Base-by-base conservation (phyloP, 2,888 invertebrate genomes). In the Ectropis crepuscularia region DNA sequence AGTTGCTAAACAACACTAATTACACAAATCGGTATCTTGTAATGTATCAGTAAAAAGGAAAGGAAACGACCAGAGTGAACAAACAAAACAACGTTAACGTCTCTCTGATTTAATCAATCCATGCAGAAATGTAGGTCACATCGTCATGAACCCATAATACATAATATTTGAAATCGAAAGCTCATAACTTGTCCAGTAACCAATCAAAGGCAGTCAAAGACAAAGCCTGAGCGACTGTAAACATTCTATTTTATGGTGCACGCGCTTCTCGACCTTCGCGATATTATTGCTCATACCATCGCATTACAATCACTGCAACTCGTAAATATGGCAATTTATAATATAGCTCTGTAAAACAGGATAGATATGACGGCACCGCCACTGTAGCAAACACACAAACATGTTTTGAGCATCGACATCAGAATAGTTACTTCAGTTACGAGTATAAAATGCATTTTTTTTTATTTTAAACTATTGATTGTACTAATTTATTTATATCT, bases 191-290 rank as follows among this genome's bases (percentile, higher is more conserved):
- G 67, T 53, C 51, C 64, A 67, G 61, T 57, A 48, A 11, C 65
- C 66, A 63, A 74, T 68, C 53, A 65, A 57, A 65, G 43, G 62
- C 55, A 68, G 65, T 50, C 60, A 63, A 73, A 77, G 69, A 77
- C 74, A 77, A 76, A 74, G 78, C 73, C 62, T 61, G 76, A 78
- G 67, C 63, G 75, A 72, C 72, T 69, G 72, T 80, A 77, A 80
- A 79, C 65, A 77, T 68, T 57, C 67, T 71, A 74, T 74, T 78
- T 80, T 77, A 79, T 79, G 71, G 73, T 76, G 71, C 76, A 74
- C 76, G 76, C 70, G 65, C 71, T 65, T 72, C 63, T 58, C 70
- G 71, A 73, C 81, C 80, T 81, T 81, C 76, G 66, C 41, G 41
- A 39, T 53, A 59, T 51, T 37, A 64, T 63, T 57, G 57, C 42